Evolutionary conservation across 1,140 invertebrate genomes (phyloP), one percentile per base, ranked within the genome.

Genomic region (Carposina sasakii): DNA sequence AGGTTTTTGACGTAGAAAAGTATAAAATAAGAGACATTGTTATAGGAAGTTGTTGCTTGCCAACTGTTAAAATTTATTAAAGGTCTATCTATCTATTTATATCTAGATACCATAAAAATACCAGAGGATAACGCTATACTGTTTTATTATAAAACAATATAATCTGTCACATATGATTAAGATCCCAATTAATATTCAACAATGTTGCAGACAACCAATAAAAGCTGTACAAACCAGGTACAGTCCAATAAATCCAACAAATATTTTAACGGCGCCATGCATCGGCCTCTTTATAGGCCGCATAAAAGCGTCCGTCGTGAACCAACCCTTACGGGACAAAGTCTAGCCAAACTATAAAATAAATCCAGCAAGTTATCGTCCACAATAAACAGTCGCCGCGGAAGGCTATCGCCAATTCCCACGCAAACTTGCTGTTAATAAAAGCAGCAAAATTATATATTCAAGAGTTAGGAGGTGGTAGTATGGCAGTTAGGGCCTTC

Each of bases 361-460:
- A 83, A 83, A 83, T 83, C 79, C 81, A 81, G 68, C 65, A 72
- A 75, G 74, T 83, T 83, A 81, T 78, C 71, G 72, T 83, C 69
- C 57, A 81, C 77, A 81, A 78, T 81, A 81, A 79, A 84, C 67
- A 78, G 73, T 76, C 74, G 67, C 67, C 60, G 69, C 75, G 67
- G 76, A 76, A 78, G 76, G 74, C 74, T 75, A 83, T 75, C 76
- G 70, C 58, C 78, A 67, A 79, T 83, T 83, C 79, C 77, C 79
- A 83, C 79, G 79, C 79, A 77, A 81, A 79, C 62, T 81, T 79
- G 71, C 63, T 71, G 70, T 78, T 84, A 81, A 81, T 84, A 84
- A 78, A 81, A 81, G 76, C 77, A 77, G 81, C 81, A 78, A 81
- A 81, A 84, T 84, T 84, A 81, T 84, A 81, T 81, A 84, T 84